A percentile compares a stretch with the other conserved stretches of the same genome.
Conservation (phyloP, 2,888 invertebrate species). For the Phalera bucephala region DNA sequence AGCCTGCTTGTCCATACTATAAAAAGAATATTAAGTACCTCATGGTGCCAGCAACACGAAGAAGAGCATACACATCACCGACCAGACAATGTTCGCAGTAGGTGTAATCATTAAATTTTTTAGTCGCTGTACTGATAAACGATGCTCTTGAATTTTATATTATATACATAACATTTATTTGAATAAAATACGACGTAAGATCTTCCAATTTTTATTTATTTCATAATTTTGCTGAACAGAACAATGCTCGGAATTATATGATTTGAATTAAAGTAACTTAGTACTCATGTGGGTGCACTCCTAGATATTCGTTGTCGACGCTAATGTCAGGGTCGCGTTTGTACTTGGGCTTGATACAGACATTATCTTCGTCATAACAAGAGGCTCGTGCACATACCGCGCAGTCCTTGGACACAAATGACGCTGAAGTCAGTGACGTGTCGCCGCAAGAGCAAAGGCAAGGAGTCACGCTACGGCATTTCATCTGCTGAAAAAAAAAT, state of each 20-base stretch:
- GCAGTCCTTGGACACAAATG: constrained; percentile 5
- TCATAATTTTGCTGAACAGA: neutral
- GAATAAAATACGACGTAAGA: neutral
- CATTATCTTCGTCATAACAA: constrained; percentile 2
- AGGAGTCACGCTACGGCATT: constrained; percentile 7
- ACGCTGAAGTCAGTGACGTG: constrained; percentile 2
- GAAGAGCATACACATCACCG: constrained; percentile 54
- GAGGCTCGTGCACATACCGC: constrained; percentile 6
- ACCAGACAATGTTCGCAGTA: constrained; percentile 36
- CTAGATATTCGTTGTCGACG: constrained; percentile 23
- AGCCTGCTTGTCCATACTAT: constrained; percentile 74
- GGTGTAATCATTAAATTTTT: constrained; percentile 3
- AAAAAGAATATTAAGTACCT: constrained; percentile 66
- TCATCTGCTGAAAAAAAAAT: constrained; percentile 16
- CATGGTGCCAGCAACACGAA: constrained; percentile 61
- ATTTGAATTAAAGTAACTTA: neutral
- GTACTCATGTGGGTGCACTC: constrained; percentile 13
- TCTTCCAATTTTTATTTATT: neutral
- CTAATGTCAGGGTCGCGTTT: constrained; percentile 57
- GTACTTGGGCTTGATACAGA: constrained; percentile 37
- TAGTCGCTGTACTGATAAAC: neutral
- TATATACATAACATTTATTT: too few relatives aligned
- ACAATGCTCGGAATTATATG: neutral
- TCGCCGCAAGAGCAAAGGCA: constrained; percentile 9
- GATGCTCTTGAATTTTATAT: neutral